These are phyloP conservation scores for Poeciliopsis retropinna DNA, from an alignment of 2,113 vertebrate species.

Conservation along the genomic window DNA sequence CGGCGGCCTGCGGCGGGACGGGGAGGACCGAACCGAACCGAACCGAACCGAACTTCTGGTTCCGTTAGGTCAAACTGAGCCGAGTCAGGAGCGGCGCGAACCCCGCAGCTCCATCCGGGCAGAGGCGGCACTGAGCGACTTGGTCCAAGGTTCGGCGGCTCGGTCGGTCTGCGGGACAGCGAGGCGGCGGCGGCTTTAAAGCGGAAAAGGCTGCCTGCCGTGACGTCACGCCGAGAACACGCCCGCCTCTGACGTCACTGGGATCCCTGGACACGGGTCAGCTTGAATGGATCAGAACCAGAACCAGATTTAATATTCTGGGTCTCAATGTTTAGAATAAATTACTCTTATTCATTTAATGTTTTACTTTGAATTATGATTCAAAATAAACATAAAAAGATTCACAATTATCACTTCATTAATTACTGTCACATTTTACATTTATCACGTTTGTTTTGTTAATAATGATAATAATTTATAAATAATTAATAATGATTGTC, in stretches of 20 bases:
- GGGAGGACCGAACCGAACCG: background rate
- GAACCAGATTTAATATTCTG: too few species aligned
- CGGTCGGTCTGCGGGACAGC: background rate
- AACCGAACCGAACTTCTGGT: background rate
- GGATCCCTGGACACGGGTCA: background rate
- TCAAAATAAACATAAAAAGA: too few species aligned
- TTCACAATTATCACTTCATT: too few species aligned
- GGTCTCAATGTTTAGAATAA: too few species aligned
- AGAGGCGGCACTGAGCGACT: background rate
- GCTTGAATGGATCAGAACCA: slow-evolving; percentile 3
- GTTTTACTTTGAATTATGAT: too few species aligned
- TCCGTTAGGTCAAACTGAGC: background rate
- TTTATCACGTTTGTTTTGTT: too few species aligned
- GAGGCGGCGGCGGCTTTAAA: slow-evolving; percentile 53
- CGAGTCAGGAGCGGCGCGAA: slow-evolving; percentile 3
- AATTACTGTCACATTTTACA: too few species aligned
- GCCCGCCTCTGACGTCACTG: slow-evolving; percentile 14
- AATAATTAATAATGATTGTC: too few species aligned
- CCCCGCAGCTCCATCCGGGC: slow-evolving; percentile 35
- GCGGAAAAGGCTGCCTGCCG: slow-evolving; percentile 1
- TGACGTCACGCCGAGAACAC: slow-evolving; percentile 34
- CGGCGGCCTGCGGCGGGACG: slow-evolving; percentile 37
- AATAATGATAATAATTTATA: too few species aligned
- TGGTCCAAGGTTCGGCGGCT: slow-evolving; percentile 26
- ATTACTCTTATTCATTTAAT: too few species aligned